phyloP scores from a whole-genome alignment of 2,888 invertebrate genomes.

The Slavum lentiscoides region DNA sequence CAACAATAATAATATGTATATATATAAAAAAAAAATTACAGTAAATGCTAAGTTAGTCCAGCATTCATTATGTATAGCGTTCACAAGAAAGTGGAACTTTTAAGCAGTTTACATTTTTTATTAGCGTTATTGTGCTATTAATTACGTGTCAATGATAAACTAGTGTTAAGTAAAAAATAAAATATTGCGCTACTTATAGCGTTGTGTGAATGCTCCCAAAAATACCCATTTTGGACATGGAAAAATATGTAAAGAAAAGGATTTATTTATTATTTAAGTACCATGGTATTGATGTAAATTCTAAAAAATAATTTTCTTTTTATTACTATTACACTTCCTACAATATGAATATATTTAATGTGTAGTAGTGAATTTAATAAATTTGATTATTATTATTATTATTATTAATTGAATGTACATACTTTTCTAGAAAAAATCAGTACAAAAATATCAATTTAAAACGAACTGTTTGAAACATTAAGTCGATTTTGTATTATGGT shows the following conservation, averaged over 20 bases:
- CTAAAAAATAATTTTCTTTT: background rate
- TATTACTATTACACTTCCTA: background rate
- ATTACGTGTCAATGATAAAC: conserved; percentile 53
- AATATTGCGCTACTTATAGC: conserved; percentile 53
- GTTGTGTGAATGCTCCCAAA: conserved; percentile 52
- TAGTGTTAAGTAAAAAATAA: conserved; percentile 52
- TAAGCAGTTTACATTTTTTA: conserved; percentile 50
- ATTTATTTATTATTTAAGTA: conserved; percentile 22
- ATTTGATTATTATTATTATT: too few species aligned
- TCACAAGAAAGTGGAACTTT: conserved; percentile 52
- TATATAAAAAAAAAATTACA: conserved; percentile 35
- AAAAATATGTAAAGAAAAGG: conserved; percentile 42
- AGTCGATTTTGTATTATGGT: too few species aligned
- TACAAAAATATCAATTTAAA: background rate
- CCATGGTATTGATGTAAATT: background rate
- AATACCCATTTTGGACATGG: conserved; percentile 29
- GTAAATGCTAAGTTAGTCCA: conserved; percentile 52
- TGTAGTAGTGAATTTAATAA: too few species aligned
- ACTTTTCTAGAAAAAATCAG: background rate
- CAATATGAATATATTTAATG: background rate
- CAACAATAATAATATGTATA: conserved; percentile 24
- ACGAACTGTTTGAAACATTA: background rate
- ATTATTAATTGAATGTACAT: too few species aligned
- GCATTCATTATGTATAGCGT: conserved; percentile 52
- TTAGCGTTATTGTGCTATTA: conserved; percentile 54